Evolutionary conservation across 2,113 vertebrate genomes (phyloP).

Genomic region (Malurus elegans): DNA sequence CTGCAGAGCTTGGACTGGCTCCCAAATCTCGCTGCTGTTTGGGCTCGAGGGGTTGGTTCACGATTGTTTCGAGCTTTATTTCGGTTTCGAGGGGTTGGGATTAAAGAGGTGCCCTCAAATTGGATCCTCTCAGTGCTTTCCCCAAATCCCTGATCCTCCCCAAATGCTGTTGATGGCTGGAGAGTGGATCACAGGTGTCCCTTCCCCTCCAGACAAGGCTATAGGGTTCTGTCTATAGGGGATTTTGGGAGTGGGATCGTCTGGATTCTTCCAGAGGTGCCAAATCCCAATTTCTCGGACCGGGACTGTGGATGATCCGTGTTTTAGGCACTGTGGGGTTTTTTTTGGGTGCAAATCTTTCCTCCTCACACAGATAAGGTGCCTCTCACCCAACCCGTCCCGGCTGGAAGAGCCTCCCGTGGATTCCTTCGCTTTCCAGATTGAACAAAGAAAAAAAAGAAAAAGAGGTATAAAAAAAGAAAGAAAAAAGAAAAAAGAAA

Average conservation of each 20-base stretch:
- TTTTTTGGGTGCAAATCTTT: background rate
- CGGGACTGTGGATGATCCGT: rapidly evolving
- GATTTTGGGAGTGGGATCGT: background rate
- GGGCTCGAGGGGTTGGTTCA: constrained; percentile 45
- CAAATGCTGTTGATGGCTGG: rapidly evolving
- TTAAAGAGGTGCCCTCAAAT: background rate
- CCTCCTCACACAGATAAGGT: rapidly evolving
- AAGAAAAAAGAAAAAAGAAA: background rate
- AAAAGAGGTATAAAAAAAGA: too few relatives aligned
- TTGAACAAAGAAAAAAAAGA: background rate
- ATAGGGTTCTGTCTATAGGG: rapidly evolving
- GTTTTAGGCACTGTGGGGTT: background rate
- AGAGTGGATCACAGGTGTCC: background rate
- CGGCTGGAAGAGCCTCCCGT: rapidly evolving
- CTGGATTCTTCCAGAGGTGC: background rate
- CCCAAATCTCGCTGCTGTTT: constrained; percentile 54
- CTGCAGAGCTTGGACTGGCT: constrained; percentile 51
- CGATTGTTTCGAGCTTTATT: constrained; percentile 1
- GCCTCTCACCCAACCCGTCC: background rate
- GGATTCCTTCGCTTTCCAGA: background rate
- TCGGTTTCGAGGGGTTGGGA: background rate
- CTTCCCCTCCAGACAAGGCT: rapidly evolving
- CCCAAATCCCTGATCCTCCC: background rate
- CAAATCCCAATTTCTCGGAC: rapidly evolving
- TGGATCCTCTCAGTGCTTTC: background rate